Evolutionary conservation across 2,888 invertebrate species (phyloP), one percentile per base, ranked within the genome.

Genomic region (Incurvaria masculella): DNA sequence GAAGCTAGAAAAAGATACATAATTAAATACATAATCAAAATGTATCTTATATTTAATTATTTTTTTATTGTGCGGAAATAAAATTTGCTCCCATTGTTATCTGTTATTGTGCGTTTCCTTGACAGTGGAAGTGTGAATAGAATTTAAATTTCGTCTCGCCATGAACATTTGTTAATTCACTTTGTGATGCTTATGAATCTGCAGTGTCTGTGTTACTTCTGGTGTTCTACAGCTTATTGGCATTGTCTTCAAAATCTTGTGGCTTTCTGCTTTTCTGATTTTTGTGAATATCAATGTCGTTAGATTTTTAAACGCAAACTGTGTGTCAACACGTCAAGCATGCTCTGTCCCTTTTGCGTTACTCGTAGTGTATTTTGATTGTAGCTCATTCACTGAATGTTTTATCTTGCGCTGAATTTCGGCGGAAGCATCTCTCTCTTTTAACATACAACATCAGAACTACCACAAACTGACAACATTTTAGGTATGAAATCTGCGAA

Each of bases 21-120:
- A n/a, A n/a, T n/a, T n/a, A n/a, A n/a, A n/a, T n/a, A n/a, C n/a
- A n/a, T n/a, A n/a, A n/a, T n/a, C n/a, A n/a, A n/a, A n/a, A n/a
- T n/a, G n/a, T n/a, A n/a, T n/a, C n/a, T n/a, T n/a, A n/a, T n/a
- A n/a, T n/a, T n/a, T n/a, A n/a, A n/a, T n/a, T n/a, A n/a, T n/a
- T n/a, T n/a, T n/a, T n/a, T n/a, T n/a, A n/a, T n/a, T n/a, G n/a
- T n/a, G n/a, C n/a, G n/a, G n/a, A n/a, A n/a, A n/a, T n/a, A n/a
- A n/a, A n/a, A n/a, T n/a, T n/a, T n/a, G n/a, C n/a, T n/a, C n/a
- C n/a, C n/a, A n/a, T n/a, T n/a, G n/a, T n/a, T n/a, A n/a, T n/a
- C n/a, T 33, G 33, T 33, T 33, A n/a, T 38, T 5, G 26, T 52
- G 66, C 64, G 65, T 67, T 59, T 66, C 65, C 52, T 63, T 68